Evolutionary conservation across 2,888 invertebrate genomes (phyloP), one percentile per base, ranked within the genome.

Genomic region (Phasia obesa): DNA sequence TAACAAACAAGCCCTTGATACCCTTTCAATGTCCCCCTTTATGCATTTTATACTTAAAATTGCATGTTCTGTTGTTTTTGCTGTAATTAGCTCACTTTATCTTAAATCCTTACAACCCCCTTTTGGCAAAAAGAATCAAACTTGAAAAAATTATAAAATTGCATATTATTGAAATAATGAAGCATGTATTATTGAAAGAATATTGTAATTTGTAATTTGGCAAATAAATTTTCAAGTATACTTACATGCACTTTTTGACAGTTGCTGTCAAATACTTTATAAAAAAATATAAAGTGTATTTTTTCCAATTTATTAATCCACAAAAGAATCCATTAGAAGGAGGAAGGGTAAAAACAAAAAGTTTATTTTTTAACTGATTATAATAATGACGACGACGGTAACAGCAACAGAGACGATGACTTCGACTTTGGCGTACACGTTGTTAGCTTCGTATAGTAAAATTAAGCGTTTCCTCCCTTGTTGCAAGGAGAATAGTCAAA

Each of bases 191-290:
- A 76, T 65, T 60, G 25, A 53, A 76, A 64, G 75, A 64, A 81
- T 64, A 60, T 76, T 70, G 44, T 31, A 67, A 71, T 31, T 78
- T 78, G 13, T 31, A 47, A 62, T 53, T 71, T 60, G 49, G 53
- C 73, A 69, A 70, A 62, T 49, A 51, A 59, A 44, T 65, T 60
- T 27, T 86, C 60, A 88, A 88, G 87, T 86, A 87, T 89, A 89
- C 88, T 88, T 86, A 89, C 90, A 86, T 88, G 86, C 87, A 88
- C 87, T 86, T 86, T 84, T 86, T 85, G 81, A 79, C 84, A 84
- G 76, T 83, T 81, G 84, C 75, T 69, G 80, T 80, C 77, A 83
- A 83, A 82, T 85, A 78, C 77, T 84, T 84, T 57, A 47, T 31
- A 73, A 25, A 67, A 59, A 17, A 42, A 49, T 38, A 42, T 42